phyloP scores from a whole-genome alignment of 2,888 invertebrate genomes.

The Mythimna pallens region DNA sequence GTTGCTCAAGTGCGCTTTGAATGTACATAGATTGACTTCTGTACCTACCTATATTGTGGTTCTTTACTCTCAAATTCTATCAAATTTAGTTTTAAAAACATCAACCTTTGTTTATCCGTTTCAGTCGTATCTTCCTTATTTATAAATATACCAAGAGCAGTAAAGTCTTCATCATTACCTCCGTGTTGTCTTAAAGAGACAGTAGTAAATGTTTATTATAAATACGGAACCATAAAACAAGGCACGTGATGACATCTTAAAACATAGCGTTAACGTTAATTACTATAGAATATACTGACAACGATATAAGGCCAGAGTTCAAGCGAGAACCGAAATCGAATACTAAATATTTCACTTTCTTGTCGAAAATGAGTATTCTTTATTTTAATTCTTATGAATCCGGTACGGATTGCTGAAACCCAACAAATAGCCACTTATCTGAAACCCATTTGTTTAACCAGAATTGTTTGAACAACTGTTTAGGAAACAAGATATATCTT shows the following conservation, averaged over 20 bases:
- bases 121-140: neutral
- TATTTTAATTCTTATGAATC: neutral
- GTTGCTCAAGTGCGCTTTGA: too few relatives aligned
- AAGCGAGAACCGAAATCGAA: conserved; percentile 1
- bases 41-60: too few relatives aligned
- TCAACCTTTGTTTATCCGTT: neutral
- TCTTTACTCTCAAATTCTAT: too few relatives aligned
- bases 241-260: conserved; percentile 37
- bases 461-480: neutral
- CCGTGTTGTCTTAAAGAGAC: conserved; percentile 11
- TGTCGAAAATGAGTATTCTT: neutral
- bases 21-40: too few relatives aligned
- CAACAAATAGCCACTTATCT: neutral
- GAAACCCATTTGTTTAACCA: neutral
- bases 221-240: conserved; percentile 45
- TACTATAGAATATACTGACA: conserved; percentile 36
- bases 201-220: conserved; percentile 54
- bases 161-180: conserved; percentile 19
- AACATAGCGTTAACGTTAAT: conserved; percentile 50
- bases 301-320: conserved; percentile 9
- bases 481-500: neutral
- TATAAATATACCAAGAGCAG: neutral
- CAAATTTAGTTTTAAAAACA: neutral
- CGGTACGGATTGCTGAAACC: neutral
- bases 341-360: neutral